phyloP scores from a whole-genome alignment of 1,140 invertebrate genomes.

The Argopecten irradians region DNA sequence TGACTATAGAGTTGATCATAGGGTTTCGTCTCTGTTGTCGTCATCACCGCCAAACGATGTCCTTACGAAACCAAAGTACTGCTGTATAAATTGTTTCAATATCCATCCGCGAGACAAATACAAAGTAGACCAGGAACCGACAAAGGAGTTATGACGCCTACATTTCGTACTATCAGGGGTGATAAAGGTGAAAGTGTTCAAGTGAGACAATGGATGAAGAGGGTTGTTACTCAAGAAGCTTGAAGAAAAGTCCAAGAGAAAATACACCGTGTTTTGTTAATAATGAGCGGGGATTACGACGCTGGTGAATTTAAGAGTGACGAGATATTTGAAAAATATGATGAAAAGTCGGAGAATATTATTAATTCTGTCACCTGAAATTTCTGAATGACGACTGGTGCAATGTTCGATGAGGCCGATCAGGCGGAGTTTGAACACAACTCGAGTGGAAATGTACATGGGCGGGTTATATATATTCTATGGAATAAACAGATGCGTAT shows the following conservation, averaged over 20 bases:
- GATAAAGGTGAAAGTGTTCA: slow-evolving; percentile 26
- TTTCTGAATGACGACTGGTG: slow-evolving; percentile 49
- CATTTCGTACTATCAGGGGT: slow-evolving; percentile 50
- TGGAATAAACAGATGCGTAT: too few species aligned
- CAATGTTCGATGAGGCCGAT: slow-evolving; percentile 48
- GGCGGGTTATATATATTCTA: too few species aligned
- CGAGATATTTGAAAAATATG: slow-evolving; percentile 39
- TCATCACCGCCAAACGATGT: slow-evolving; percentile 57
- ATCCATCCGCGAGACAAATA: slow-evolving; percentile 55
- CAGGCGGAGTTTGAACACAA: slow-evolving; percentile 57
- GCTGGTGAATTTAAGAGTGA: slow-evolving; percentile 37
- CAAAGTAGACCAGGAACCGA: slow-evolving; percentile 39
- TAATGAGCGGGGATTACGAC: slow-evolving; percentile 31
- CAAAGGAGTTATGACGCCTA: slow-evolving; percentile 49
- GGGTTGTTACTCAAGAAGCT: too few species aligned
- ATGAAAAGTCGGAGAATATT: too few species aligned
- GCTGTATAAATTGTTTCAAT: slow-evolving; percentile 49
- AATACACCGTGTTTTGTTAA: slow-evolving; percentile 43
- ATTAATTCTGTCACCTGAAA: slow-evolving; percentile 46
- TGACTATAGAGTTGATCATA: slow-evolving; percentile 37
- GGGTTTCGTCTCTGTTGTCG: slow-evolving; percentile 42
- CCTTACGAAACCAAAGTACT: slow-evolving; percentile 63
- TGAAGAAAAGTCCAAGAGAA: too few species aligned
- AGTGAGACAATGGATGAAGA: too few species aligned
- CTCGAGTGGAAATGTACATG: too few species aligned